Conservation (phyloP, 2,888 invertebrate genomes). For the Tanypteryx hageni region DNA sequence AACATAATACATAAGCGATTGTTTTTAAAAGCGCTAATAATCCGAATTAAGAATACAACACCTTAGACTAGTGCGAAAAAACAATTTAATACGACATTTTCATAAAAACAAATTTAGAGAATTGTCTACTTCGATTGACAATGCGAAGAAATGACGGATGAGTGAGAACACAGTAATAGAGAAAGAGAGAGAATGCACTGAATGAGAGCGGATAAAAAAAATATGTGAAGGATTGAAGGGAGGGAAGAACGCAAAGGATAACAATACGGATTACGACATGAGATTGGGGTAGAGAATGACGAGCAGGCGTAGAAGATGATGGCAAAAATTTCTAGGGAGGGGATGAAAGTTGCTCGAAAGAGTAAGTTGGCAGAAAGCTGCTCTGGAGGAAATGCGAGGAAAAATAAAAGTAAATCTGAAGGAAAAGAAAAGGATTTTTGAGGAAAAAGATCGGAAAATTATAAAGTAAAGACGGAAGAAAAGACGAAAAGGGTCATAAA, state of each 20-base stretch:
- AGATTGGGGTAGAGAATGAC: not conserved
- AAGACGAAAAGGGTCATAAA: not conserved
- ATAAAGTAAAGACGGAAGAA: not conserved
- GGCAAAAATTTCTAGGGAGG: not conserved
- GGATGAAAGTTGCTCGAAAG: conserved; percentile 13
- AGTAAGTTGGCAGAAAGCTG: not conserved
- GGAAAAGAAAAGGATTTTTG: not conserved
- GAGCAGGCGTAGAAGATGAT: not conserved
- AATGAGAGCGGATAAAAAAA: too few relatives aligned
- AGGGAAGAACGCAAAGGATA: not conserved
- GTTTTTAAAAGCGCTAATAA: too few relatives aligned
- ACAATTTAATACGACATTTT: too few relatives aligned
- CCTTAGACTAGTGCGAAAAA: too few relatives aligned
- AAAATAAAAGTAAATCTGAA: not conserved
- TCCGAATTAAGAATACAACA: too few relatives aligned
- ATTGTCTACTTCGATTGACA: too few relatives aligned
- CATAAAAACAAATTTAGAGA: too few relatives aligned
- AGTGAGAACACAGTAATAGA: too few relatives aligned
- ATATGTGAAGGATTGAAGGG: not conserved
- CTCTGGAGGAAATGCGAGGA: not conserved
- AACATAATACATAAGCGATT: too few relatives aligned
- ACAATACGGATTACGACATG: not conserved
- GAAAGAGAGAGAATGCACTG: too few relatives aligned
- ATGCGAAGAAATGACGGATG: too few relatives aligned
- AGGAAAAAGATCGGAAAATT: not conserved